Conservation (phyloP, 2,888 invertebrate species). For the Parnassius apollo region DNA sequence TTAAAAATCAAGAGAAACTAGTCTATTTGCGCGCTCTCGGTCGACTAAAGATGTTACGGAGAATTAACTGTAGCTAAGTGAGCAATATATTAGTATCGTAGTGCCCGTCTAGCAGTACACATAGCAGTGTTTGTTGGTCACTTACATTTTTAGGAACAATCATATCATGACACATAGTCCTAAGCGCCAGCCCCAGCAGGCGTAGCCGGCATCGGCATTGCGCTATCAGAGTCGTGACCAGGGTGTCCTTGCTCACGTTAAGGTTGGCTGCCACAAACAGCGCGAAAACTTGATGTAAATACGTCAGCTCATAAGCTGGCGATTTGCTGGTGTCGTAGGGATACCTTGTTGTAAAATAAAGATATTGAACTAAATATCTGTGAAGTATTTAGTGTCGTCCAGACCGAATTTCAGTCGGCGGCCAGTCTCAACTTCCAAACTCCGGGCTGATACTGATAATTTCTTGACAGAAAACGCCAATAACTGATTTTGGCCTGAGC, state of each 20-base stretch:
- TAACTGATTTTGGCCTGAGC: no score
- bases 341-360: constrained; percentile 60
- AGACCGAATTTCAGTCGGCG: no score
- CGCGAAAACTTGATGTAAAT: constrained; percentile 68
- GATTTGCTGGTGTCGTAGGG: constrained; percentile 64
- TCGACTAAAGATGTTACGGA: no score
- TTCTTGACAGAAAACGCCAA: no score
- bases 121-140: not conserved
- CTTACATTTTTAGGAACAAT: constrained; percentile 36
- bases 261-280: constrained; percentile 66
- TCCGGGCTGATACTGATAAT: no score
- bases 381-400: constrained; percentile 25
- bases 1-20: no score
- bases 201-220: constrained; percentile 70
- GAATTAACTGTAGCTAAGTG: no score
- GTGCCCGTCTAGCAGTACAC: no score
- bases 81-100: no score
- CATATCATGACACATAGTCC: constrained; percentile 44
- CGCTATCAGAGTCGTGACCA: constrained; percentile 67
- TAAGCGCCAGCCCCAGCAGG: constrained; percentile 61
- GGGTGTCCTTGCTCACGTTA: constrained; percentile 74
- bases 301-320: constrained; percentile 68
- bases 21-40: no score
- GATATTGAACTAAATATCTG: constrained; percentile 34
- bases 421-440: no score